phyloP scores from a whole-genome alignment of 2,797 vertebrate species.

The Protosalanx chinensis region DNA sequence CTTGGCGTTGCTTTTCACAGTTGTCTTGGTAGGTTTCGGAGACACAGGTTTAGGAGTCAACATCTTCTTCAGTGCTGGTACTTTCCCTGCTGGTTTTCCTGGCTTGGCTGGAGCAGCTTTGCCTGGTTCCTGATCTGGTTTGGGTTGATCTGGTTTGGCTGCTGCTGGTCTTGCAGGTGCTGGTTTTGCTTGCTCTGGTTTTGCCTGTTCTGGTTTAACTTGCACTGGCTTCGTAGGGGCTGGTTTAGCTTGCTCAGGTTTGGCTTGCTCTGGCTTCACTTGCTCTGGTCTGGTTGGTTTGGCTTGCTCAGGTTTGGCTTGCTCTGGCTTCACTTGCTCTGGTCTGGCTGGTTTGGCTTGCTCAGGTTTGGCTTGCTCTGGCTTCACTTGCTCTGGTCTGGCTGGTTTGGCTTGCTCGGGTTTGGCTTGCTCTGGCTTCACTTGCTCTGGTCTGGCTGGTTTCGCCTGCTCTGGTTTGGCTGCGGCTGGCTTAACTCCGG shows the following conservation, averaged over 20 bases:
- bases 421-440: background rate
- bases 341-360: background rate
- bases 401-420: background rate
- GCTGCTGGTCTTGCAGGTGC: conserved; percentile 4
- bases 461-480: background rate
- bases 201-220: conserved; percentile 15
- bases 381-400: background rate
- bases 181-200: background rate
- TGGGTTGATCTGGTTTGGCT: conserved; percentile 1
- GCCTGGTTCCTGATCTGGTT: conserved; percentile 12
- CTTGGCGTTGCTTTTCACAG: conserved; percentile 60
- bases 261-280: conserved; percentile 13
- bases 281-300: conserved; percentile 18
- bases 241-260: conserved; percentile 14
- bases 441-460: background rate
- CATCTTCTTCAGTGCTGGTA: conserved; percentile 19
- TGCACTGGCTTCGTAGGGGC: conserved; percentile 11
- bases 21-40: conserved; percentile 26
- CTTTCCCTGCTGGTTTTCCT: conserved; percentile 22
- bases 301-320: background rate
- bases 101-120: conserved; percentile 21
- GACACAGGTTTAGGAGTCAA: conserved; percentile 29
- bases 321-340: background rate
- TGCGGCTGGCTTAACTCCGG: conserved; percentile 4
- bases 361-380: background rate